A percentile compares a stretch with the other conserved stretches of the same genome.
Conservation (phyloP, 1,140 invertebrate genomes). For the Panagrolaimus sp. region DNA sequence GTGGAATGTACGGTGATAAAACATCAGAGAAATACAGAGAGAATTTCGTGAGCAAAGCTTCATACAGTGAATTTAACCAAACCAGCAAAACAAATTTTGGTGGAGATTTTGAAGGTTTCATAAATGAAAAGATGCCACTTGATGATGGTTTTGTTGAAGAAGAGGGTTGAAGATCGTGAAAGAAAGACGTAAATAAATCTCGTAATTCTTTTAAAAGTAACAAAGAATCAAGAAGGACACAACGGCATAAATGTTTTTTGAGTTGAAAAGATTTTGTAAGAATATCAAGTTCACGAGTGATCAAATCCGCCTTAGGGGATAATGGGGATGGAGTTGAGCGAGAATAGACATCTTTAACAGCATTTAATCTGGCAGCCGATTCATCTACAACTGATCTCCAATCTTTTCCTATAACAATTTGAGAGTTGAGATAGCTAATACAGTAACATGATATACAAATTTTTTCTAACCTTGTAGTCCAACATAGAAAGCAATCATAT, state of each 20-base stretch:
- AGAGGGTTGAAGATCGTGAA: not conserved
- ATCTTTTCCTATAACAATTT: not conserved
- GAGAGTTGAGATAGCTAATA: too few relatives aligned
- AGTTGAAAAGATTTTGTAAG: not conserved
- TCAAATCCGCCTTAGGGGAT: not conserved
- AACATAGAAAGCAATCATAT: not conserved
- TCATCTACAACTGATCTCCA: not conserved
- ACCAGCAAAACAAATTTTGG: not conserved
- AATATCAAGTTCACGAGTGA: not conserved
- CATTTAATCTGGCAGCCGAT: not conserved
- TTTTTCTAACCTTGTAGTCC: not conserved
- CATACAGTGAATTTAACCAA: not conserved
- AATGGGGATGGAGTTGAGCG: not conserved
- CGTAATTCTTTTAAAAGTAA: not conserved
- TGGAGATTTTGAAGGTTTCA: not conserved
- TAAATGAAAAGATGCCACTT: not conserved
- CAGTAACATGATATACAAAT: too few relatives aligned
- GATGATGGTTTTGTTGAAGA: not conserved
- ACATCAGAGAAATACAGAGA: not conserved
- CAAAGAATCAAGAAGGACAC: not conserved
- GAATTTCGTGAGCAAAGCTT: not conserved
- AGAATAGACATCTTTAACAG: not conserved
- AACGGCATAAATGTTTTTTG: not conserved
- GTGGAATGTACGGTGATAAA: not conserved
- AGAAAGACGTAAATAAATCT: not conserved